Evolutionary conservation across 1,140 invertebrate species (phyloP).

Genomic region (Epicauta chinensis): DNA sequence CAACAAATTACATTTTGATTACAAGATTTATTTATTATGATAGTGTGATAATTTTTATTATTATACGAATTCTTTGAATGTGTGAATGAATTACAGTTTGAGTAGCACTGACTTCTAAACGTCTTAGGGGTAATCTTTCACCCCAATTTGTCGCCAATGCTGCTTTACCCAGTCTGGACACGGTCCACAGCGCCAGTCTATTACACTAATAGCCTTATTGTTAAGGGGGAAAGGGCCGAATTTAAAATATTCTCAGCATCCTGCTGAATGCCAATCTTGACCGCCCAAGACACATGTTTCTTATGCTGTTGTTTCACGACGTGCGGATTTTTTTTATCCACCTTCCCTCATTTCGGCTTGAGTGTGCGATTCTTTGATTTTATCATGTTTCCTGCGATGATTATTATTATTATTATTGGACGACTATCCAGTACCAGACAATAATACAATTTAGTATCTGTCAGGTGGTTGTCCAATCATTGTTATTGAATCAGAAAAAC

Average conservation of each 20-base stretch:
- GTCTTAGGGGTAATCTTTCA: constrained; percentile 37
- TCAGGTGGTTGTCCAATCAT: constrained; percentile 16
- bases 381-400: no score
- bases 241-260: constrained; percentile 33
- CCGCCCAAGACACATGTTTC: constrained; percentile 11
- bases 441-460: constrained; percentile 17
- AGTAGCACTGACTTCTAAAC: constrained; percentile 29
- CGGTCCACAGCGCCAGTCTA: constrained; percentile 37
- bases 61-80: not conserved
- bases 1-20: no score
- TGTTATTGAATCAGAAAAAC: not conserved
- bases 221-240: constrained; percentile 26
- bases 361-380: no score
- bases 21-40: no score
- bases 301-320: no score
- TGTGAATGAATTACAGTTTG: not conserved
- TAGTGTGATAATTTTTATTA: no score
- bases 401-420: no score
- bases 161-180: constrained; percentile 39
- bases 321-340: no score
- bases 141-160: constrained; percentile 41
- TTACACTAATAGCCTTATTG: constrained; percentile 41
- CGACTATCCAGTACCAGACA: not conserved
- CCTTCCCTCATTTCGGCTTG: no score
- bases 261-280: constrained; percentile 17